Evolutionary conservation across 2,888 invertebrate genomes (phyloP), one percentile per base, ranked within the genome.

Genomic region (Nomada flava): DNA sequence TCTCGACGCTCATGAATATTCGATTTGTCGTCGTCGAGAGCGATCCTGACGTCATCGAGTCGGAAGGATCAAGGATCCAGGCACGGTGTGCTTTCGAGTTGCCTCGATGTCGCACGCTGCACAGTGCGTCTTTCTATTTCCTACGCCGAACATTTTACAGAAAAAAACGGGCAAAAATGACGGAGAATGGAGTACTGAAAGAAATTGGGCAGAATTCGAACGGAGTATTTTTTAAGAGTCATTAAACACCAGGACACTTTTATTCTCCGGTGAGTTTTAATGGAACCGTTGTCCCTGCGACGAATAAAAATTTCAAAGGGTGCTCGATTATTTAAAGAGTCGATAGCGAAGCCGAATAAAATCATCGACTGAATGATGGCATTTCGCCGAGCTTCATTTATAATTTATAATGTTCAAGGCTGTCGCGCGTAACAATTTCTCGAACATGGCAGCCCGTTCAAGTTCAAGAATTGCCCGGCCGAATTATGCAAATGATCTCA

Each of bases 401-500:
- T 20, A 36, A 20, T 10, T 36, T 36, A 20, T 15, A 36, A 36
- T 3, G n/a, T 20, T 0, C 29, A 13, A 52, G n/a, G 29, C 29
- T 18, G 2, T 1, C 10, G 18, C 47, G 10, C 11, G 20, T 42
- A 7, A 68, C 15, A 42, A 53, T 67, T 36, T 20, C 20, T 15
- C 53, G 9, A 5, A 36, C 0, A 15, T 20, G 13, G 52, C 29
- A n/a, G 52, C 4, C 52, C 67, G 53, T 62, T 70, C 70, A 70
- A 47, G 50, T 64, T 72, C 60, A 44, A 64, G 64, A 76, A 47
- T 72, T 69, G 50, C 7, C 13, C 4, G 18, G 62, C 86, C 88
- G 85, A 91, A 90, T 92, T 91, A 91, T 91, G 90, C 89, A 90
- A 90, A 90, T 87, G 81, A 86, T 84, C 84, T 2, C 70, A 77